Evolutionary conservation across 2,888 invertebrate species (phyloP), one percentile per base, ranked within the genome.

Genomic region (Vanessa cardui): DNA sequence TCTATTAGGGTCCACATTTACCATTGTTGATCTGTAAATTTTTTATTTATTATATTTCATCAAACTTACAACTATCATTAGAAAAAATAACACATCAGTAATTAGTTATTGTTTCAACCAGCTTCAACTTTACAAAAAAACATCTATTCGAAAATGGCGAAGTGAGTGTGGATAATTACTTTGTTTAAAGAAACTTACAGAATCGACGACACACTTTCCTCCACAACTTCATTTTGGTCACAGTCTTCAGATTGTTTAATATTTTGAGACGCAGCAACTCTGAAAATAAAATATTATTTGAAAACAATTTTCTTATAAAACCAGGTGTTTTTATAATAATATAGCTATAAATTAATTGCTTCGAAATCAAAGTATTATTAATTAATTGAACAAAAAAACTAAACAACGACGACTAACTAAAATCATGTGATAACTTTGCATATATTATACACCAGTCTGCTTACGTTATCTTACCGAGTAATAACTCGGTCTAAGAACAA

Each of bases 201-300:
- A 20, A 20, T 20, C 50, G 50, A 50, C 21, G 20, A 20, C 18
- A 20, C 18, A 20, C 20, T 8, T 20, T 50, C 50, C 20, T 20
- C 20, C 20, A 50, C 20, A 50, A 20, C 50, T 50, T 50, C 50
- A 20, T 50, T 50, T 50, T 20, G 50, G 20, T 50, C 20, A 50
- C 50, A 50, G 20, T 50, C 50, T 9, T 20, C 50, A 50, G 50
- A 50, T 20, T 50, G 50, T 50, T 20, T 1, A 50, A 50, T 21
- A 50, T 50, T 50, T 50, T 50, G 50, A 50, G 50, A 50, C 20
- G 50, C 50, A 50, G 50, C 50, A 50, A 50, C 21, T 50, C 20
- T 50, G 18, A 50, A 50, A 50, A 50, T 50, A 50, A 50, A 50
- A 50, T 50, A 50, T 50, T 50, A 50, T 50, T 50, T 20, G 9